phyloP scores from a whole-genome alignment of 2,888 invertebrate species.

The Clepsis dumicolana region DNA sequence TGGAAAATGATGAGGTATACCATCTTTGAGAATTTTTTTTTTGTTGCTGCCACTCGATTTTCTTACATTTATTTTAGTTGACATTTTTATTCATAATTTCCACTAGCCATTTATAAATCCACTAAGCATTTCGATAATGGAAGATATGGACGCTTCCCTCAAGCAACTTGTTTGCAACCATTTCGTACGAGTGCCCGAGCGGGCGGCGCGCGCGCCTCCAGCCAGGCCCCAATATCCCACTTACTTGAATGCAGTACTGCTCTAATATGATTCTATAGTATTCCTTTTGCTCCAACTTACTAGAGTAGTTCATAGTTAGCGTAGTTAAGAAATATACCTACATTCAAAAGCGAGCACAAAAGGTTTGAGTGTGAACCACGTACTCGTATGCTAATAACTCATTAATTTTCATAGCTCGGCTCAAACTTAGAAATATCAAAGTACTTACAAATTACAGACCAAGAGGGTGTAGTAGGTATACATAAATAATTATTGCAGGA shows the following conservation, averaged over 20 bases:
- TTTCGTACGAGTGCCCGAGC: constrained; percentile 54
- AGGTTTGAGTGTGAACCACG: constrained; percentile 11
- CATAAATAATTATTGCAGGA: constrained; percentile 33
- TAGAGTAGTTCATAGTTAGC: constrained; percentile 40
- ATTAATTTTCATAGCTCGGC: constrained; percentile 6
- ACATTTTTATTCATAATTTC: constrained; percentile 80
- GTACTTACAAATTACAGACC: constrained; percentile 12
- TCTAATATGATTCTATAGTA: constrained; percentile 34
- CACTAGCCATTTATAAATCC: constrained; percentile 82
- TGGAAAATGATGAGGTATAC: constrained; percentile 96
- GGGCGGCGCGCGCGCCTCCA: constrained; percentile 8
- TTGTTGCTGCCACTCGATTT: constrained; percentile 85
- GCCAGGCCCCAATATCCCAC: neutral
- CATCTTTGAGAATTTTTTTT: constrained; percentile 86
- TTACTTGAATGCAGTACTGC: constrained; percentile 28
- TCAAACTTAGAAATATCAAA: constrained; percentile 5
- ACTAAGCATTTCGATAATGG: constrained; percentile 81
- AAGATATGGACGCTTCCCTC: constrained; percentile 84
- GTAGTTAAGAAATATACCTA: constrained; percentile 23
- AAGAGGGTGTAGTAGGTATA: constrained; percentile 19
- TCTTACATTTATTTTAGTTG: constrained; percentile 78
- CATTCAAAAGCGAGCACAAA: constrained; percentile 10
- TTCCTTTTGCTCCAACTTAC: constrained; percentile 37
- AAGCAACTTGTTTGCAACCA: constrained; percentile 71
- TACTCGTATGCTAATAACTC: neutral